Evolutionary conservation across 2,888 invertebrate species (phyloP).

Genomic region (Nemotelus nigrinus): DNA sequence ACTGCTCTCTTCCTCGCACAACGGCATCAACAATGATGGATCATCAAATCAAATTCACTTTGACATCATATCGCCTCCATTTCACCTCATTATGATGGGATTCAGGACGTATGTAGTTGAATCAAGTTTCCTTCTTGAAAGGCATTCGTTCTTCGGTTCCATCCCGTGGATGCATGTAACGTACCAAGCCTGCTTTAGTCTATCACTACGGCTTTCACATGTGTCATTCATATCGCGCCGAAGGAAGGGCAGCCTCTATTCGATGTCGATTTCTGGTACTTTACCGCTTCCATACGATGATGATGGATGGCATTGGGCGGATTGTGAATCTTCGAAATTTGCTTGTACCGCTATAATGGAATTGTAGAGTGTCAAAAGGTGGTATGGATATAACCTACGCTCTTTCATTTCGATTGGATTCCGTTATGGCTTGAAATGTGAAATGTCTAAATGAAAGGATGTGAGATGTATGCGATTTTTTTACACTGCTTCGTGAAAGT

Average conservation of each 20-base stretch:
- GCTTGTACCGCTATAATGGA: slow-evolving; percentile 33
- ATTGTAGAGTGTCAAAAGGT: slow-evolving; percentile 38
- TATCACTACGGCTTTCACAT: not conserved
- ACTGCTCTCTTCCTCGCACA: not conserved
- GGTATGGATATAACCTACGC: slow-evolving; percentile 4
- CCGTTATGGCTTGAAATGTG: too few relatives aligned
- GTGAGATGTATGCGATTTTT: too few relatives aligned
- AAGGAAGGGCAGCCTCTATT: not conserved
- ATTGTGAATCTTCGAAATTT: slow-evolving; percentile 17
- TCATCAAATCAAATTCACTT: slow-evolving; percentile 47
- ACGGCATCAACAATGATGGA: slow-evolving; percentile 43
- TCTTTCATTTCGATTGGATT: slow-evolving; percentile 15
- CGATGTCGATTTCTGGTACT: slow-evolving; percentile 15
- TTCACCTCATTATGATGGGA: slow-evolving; percentile 45
- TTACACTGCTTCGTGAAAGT: too few relatives aligned
- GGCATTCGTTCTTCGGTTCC: not conserved
- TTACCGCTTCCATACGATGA: slow-evolving; percentile 19
- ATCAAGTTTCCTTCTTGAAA: slow-evolving; percentile 24
- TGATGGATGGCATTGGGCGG: slow-evolving; percentile 22
- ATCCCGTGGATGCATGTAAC: not conserved
- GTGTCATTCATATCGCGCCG: not conserved
- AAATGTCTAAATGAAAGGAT: too few relatives aligned
- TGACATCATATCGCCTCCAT: slow-evolving; percentile 44
- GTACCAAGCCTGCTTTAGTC: too few relatives aligned
- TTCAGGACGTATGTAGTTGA: slow-evolving; percentile 6